A percentile compares a stretch with the other conserved stretches of the same genome.
Evolutionary conservation across 1,140 invertebrate species (phyloP).

Genomic region (Dendrolimus kikuchii): DNA sequence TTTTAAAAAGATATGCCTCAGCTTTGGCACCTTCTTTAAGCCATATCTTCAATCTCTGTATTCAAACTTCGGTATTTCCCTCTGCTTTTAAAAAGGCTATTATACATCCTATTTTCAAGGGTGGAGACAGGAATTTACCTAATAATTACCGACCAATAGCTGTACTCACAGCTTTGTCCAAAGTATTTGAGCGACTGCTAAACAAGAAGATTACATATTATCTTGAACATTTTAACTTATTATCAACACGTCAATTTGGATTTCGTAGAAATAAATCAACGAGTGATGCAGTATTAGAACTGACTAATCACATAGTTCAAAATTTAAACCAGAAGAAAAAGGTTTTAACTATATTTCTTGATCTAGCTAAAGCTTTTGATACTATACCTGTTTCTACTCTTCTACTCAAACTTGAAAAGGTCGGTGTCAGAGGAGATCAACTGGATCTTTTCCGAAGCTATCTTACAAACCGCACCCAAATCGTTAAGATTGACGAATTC

Average conservation of each 20-base stretch:
- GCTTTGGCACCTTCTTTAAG: neutral
- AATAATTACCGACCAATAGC: constrained; percentile 5
- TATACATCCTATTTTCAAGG: constrained; percentile 2
- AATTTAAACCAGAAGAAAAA: constrained; percentile 2
- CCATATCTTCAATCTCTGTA: constrained; percentile 4
- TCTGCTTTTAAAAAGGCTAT: constrained; percentile 2
- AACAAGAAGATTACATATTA: neutral
- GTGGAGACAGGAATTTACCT: neutral
- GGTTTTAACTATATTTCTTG: neutral
- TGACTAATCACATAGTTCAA: neutral
- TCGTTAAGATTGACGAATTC: constrained; percentile 1
- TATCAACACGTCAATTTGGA: constrained; percentile 1
- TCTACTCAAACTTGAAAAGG: constrained; percentile 3
- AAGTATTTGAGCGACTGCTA: constrained; percentile 2
- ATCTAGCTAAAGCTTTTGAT: neutral
- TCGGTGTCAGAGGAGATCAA: constrained; percentile 2
- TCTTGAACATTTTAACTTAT: neutral
- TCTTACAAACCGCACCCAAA: constrained; percentile 1
- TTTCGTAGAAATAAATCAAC: constrained; percentile 6
- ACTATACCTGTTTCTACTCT: constrained; percentile 3
- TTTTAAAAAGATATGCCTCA: neutral
- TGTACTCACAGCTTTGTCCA: constrained; percentile 1
- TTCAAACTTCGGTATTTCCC: neutral
- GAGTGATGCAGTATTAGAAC: neutral
- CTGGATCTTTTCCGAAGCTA: constrained; percentile 5